Conservation (phyloP, 1,140 invertebrate species). For the Meloidogyne floridensis region DNA sequence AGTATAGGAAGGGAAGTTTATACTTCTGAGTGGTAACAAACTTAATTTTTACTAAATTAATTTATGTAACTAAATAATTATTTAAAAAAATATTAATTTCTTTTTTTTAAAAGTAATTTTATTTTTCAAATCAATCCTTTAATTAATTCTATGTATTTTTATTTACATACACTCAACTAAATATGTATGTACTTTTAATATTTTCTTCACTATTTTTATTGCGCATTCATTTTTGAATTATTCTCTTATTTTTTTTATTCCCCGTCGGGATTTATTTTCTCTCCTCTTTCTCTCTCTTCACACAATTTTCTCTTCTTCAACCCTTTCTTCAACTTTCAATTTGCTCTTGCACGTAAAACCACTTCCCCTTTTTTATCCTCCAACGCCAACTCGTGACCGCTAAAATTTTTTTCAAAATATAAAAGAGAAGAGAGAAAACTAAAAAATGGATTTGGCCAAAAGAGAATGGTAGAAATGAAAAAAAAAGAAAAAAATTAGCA, state of each 20-base stretch:
- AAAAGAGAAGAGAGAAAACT: neutral
- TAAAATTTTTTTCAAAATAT: neutral
- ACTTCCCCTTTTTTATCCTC: neutral
- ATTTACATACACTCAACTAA: too few species aligned
- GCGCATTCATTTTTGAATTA: neutral
- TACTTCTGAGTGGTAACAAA: too few species aligned
- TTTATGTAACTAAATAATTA: too few species aligned
- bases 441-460: neutral
- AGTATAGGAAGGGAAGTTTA: too few species aligned
- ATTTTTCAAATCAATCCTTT: too few species aligned
- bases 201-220: neutral
- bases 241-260: neutral
- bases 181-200: too few species aligned
- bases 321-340: slow-evolving; percentile 3
- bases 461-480: neutral
- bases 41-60: too few species aligned
- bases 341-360: slow-evolving; percentile 13
- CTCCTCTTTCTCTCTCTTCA: neutral
- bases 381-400: neutral
- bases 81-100: too few species aligned
- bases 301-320: neutral
- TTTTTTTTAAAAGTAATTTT: too few species aligned
- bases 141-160: too few species aligned
- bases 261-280: neutral
- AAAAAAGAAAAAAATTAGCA: neutral